These are phyloP conservation scores for Autographa gamma DNA, from an alignment of 2,888 invertebrate species.

Conservation along the genomic window DNA sequence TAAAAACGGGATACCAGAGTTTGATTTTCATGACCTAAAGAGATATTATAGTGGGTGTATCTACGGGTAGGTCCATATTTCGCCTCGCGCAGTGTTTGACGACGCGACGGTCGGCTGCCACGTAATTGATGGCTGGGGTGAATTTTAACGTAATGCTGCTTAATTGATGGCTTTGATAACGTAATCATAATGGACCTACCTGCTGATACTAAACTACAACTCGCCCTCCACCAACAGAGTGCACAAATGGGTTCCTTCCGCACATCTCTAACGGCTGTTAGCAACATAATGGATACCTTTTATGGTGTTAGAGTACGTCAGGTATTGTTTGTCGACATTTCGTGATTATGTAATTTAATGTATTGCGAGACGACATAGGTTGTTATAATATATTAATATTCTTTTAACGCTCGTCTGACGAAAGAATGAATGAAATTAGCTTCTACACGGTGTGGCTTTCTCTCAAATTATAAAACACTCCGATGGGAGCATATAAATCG, in stretches of 20 bases:
- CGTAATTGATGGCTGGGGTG: constrained; percentile 82
- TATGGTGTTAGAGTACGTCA: constrained; percentile 48
- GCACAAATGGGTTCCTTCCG: constrained; percentile 76
- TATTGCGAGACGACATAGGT: background rate
- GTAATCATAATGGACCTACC: constrained; percentile 76
- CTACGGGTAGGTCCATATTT: constrained; percentile 69
- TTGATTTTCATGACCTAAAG: background rate
- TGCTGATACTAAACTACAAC: constrained; percentile 64
- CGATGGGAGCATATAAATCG: constrained; percentile 77
- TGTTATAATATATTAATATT: constrained; percentile 2
- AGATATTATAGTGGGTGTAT: background rate
- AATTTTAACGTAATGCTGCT: constrained; percentile 83
- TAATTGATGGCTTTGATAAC: constrained; percentile 85
- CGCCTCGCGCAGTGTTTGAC: constrained; percentile 59
- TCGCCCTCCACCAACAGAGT: constrained; percentile 68
- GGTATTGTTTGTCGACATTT: constrained; percentile 1
- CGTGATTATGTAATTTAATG: constrained; percentile 2
- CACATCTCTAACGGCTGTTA: constrained; percentile 67
- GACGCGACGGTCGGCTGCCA: constrained; percentile 67
- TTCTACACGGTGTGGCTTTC: constrained; percentile 50
- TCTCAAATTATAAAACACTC: constrained; percentile 66
- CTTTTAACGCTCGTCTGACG: constrained; percentile 21
- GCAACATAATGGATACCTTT: constrained; percentile 72
- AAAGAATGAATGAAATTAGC: constrained; percentile 61
- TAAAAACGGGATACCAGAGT: background rate